These are phyloP conservation scores for Microcebus griseorufus DNA, from an alignment of 2,113 vertebrate genomes.

Conservation along the genomic window DNA sequence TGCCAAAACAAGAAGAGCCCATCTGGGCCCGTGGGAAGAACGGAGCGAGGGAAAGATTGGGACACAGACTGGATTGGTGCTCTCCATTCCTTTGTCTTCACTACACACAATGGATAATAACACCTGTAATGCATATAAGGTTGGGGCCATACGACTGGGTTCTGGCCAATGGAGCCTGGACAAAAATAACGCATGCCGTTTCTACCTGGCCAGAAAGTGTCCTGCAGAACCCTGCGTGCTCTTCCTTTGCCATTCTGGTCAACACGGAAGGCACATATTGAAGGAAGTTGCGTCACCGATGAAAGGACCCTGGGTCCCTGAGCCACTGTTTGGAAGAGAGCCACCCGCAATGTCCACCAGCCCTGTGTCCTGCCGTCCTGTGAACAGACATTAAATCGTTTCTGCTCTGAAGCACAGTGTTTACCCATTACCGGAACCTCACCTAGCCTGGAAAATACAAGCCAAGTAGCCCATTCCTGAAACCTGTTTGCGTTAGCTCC, in stretches of 20 bases:
- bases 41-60: background rate
- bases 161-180: fast-evolving
- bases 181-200: fast-evolving
- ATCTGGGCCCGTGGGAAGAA: too few relatives aligned
- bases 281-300: background rate
- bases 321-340: background rate
- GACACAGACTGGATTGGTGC: fast-evolving
- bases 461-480: fast-evolving
- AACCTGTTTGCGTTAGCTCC: background rate
- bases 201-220: background rate
- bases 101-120: background rate
- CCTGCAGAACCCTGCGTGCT: too few relatives aligned
- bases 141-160: background rate
- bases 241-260: fast-evolving
- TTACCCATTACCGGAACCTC: fast-evolving
- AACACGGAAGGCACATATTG: fast-evolving
- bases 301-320: background rate
- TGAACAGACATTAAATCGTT: fast-evolving
- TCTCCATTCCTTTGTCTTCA: background rate
- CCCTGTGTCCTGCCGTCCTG: fast-evolving
- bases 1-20: background rate
- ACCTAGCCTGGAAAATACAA: fast-evolving
- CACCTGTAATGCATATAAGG: too few relatives aligned
- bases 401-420: too few relatives aligned
- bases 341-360: too few relatives aligned